Conservation (phyloP, 2,797 vertebrate species). For the Anas georgica region DNA sequence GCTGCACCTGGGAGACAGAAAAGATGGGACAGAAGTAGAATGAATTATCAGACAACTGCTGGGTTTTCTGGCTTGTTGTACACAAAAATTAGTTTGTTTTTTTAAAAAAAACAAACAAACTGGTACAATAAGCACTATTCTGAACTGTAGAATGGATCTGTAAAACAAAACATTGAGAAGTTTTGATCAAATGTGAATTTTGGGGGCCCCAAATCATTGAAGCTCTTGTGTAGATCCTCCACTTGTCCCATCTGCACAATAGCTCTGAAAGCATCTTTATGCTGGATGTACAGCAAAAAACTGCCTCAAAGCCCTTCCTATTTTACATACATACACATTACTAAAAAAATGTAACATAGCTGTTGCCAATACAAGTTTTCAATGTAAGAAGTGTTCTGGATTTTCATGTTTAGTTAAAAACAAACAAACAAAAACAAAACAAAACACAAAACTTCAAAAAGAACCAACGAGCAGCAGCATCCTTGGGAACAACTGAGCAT, state of each 20-base stretch:
- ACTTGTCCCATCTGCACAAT: neutral
- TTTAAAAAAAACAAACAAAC: too few relatives aligned
- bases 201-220: neutral
- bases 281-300: neutral
- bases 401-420: neutral
- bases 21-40: neutral
- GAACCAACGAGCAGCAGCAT: neutral
- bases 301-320: neutral
- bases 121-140: rapidly evolving
- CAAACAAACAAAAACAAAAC: neutral
- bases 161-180: neutral
- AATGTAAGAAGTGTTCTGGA: too few relatives aligned
- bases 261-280: neutral
- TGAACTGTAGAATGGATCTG: neutral
- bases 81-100: neutral
- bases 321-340: neutral
- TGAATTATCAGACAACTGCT: neutral
- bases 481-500: neutral
- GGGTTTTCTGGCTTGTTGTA: neutral
- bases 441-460: neutral
- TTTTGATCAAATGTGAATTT: neutral
- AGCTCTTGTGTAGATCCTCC: neutral
- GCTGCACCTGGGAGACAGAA: conserved; percentile 82
- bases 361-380: too few relatives aligned
- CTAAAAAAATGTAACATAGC: too few relatives aligned